Conservation (phyloP, 23 tunicate species). For the Oikopleura vanhoeffeni region DNA sequence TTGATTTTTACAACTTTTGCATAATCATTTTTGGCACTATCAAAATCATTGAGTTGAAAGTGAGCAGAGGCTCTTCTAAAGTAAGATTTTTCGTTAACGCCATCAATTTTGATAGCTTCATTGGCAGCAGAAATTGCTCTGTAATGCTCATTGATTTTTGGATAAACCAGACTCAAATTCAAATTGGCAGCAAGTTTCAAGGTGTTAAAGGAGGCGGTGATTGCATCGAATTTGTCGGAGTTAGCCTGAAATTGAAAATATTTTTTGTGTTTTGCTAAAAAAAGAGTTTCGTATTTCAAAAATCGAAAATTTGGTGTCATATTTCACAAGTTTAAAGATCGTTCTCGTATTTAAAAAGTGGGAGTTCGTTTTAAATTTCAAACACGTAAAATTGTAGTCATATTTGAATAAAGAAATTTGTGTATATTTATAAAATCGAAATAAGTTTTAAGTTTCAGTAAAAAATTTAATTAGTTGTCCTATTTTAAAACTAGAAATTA, state of each 20-base stretch:
- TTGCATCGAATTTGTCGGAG: slow-evolving; percentile 28
- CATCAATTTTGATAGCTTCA: slow-evolving; percentile 45
- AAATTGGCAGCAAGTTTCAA: slow-evolving; percentile 41
- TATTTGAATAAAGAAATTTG: no score
- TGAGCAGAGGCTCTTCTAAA: slow-evolving; percentile 31
- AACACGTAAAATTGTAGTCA: no score
- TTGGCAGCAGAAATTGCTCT: slow-evolving; percentile 32
- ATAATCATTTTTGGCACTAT: slow-evolving; percentile 27
- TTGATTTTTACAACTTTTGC: slow-evolving; percentile 19
- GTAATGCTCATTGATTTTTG: slow-evolving; percentile 22
- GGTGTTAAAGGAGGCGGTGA: slow-evolving; percentile 26
- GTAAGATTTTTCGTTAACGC: slow-evolving; percentile 43
- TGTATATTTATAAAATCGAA: no score
- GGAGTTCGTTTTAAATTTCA: no score
- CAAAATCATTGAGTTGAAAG: slow-evolving; percentile 18
- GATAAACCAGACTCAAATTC: slow-evolving; percentile 43
- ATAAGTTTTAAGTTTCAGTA: no score
- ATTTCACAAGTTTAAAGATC: no score
- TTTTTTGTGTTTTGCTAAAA: no score
- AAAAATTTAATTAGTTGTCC: no score
- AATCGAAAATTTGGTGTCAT: no score
- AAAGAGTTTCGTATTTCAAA: no score
- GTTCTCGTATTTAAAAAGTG: no score
- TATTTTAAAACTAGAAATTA: no score
- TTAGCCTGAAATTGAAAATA: slow-evolving; percentile 26